phyloP scores from a whole-genome alignment of 2,888 invertebrate genomes.

The Trissolcus brochymenae region DNA sequence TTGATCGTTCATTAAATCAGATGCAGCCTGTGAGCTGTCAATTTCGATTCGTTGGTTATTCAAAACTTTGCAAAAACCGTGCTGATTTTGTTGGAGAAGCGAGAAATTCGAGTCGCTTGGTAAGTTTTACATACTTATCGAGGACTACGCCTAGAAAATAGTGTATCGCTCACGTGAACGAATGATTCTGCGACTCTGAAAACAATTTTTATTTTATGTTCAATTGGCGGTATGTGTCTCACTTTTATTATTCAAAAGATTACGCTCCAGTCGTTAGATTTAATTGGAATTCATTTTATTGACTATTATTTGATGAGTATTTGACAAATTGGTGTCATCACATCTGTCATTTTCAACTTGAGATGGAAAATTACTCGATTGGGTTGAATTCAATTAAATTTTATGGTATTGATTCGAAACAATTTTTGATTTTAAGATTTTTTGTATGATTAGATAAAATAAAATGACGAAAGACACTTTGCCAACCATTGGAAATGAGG shows the following conservation, averaged over 20 bases:
- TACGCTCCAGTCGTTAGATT: too few relatives aligned
- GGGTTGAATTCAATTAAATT: background rate
- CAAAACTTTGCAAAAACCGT: too few relatives aligned
- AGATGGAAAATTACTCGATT: background rate
- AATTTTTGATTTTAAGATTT: background rate
- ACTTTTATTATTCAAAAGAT: too few relatives aligned
- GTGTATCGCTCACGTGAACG: slow-evolving; percentile 70
- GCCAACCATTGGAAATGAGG: slow-evolving; percentile 87
- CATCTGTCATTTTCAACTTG: background rate
- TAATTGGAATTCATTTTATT: background rate
- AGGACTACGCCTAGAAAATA: slow-evolving; percentile 73
- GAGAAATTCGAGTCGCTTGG: background rate
- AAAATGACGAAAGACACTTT: slow-evolving; percentile 82
- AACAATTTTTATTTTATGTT: too few relatives aligned
- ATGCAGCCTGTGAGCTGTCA: background rate
- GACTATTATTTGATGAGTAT: slow-evolving; percentile 1
- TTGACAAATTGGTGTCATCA: background rate
- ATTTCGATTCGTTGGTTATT: background rate
- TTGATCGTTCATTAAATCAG: slow-evolving; percentile 3
- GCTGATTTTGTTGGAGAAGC: too few relatives aligned
- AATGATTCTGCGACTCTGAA: slow-evolving; percentile 13
- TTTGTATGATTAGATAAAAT: slow-evolving; percentile 60
- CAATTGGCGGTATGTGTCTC: too few relatives aligned
- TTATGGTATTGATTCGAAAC: background rate
- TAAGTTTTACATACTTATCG: slow-evolving; percentile 4